These are phyloP conservation scores for Corythornis cristatus DNA, from an alignment of 2,113 vertebrate species.

Conservation along the genomic window DNA sequence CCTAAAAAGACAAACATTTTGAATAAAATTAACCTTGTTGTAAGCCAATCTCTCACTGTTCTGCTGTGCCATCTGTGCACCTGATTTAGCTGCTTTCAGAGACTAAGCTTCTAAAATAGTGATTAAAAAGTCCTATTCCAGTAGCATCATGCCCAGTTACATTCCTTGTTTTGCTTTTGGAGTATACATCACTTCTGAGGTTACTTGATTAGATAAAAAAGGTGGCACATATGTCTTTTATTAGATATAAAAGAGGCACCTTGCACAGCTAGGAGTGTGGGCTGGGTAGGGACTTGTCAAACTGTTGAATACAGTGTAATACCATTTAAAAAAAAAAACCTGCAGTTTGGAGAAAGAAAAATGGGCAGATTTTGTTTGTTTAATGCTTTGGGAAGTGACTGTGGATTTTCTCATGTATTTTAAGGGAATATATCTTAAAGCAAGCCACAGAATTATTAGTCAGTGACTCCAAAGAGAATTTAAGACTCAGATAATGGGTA, in stretches of 20 bases:
- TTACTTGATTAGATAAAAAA: no score
- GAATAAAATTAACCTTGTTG: conserved; percentile 22
- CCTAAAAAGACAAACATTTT: not conserved
- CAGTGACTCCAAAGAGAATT: not conserved
- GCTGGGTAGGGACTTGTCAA: not conserved
- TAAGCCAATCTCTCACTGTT: not conserved
- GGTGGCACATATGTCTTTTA: no score
- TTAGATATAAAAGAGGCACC: not conserved
- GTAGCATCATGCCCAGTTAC: not conserved
- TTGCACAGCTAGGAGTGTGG: not conserved
- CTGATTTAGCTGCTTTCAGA: not conserved
- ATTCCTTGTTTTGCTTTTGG: not conserved
- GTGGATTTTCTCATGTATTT: not conserved
- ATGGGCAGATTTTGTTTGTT: not conserved
- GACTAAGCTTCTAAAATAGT: not conserved
- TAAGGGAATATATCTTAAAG: not conserved
- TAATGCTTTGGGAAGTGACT: not conserved
- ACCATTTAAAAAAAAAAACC: not conserved
- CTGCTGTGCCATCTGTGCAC: not conserved
- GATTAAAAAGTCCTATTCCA: not conserved
- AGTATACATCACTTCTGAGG: not conserved
- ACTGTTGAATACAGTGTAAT: not conserved
- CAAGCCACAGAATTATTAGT: not conserved
- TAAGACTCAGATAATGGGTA: not conserved
- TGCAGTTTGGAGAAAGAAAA: not conserved